Conservation (phyloP, 1,140 invertebrate species). For the Antheraea pernyi region DNA sequence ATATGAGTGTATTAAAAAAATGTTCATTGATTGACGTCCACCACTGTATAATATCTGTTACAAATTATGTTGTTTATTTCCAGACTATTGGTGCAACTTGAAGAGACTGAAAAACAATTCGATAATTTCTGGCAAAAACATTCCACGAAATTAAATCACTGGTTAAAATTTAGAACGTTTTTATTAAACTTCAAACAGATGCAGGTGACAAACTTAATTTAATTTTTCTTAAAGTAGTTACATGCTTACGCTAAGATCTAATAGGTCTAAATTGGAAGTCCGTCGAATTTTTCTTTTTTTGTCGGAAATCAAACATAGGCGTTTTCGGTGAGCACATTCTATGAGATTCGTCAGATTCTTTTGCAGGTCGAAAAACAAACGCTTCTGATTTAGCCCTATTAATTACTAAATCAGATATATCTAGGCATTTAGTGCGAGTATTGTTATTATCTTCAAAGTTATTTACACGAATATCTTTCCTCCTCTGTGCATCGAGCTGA, state of each 20-base stretch:
- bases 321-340: slow-evolving; percentile 60
- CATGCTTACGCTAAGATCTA: slow-evolving; percentile 23
- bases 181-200: slow-evolving; percentile 77
- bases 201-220: slow-evolving; percentile 56
- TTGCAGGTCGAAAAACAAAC: slow-evolving; percentile 65
- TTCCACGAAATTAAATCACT: slow-evolving; percentile 92
- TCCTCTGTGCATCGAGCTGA: slow-evolving; percentile 64
- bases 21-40: not conserved
- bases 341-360: slow-evolving; percentile 50
- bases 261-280: slow-evolving; percentile 62
- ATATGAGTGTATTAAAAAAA: not conserved
- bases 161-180: slow-evolving; percentile 93
- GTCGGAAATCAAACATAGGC: slow-evolving; percentile 64
- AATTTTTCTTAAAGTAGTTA: slow-evolving; percentile 15
- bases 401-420: slow-evolving; percentile 63
- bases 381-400: slow-evolving; percentile 54
- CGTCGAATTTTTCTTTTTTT: slow-evolving; percentile 42
- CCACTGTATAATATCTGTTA: not conserved
- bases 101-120: slow-evolving; percentile 96
- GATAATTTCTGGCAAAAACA: slow-evolving; percentile 96
- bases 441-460: slow-evolving; percentile 46
- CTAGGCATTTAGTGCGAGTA: slow-evolving; percentile 55
- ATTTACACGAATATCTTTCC: slow-evolving; percentile 61
- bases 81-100: slow-evolving; percentile 94
- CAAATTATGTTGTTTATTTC: slow-evolving; percentile 21